Percentiles rank a stretch among this genome's conserved stretches.
These are phyloP conservation scores for Chaetogeoica ovagalla DNA, from an alignment of 2,888 invertebrate genomes.

Conservation along the genomic window DNA sequence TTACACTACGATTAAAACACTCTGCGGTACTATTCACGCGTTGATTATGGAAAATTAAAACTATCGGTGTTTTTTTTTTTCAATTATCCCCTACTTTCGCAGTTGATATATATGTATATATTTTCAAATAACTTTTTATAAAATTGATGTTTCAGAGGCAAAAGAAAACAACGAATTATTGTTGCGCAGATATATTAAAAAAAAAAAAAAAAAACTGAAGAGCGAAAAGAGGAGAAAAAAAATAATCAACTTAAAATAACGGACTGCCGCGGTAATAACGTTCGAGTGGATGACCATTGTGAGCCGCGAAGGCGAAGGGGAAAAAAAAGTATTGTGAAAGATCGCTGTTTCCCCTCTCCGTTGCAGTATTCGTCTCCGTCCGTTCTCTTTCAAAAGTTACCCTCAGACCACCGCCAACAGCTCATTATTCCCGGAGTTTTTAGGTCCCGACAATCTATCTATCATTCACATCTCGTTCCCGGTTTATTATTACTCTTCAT, in stretches of 20 bases:
- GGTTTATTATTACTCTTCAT: constrained; percentile 4
- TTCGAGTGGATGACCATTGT: constrained; percentile 41
- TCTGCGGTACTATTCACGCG: no score
- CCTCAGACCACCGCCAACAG: constrained; percentile 39
- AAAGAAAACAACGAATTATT: no score
- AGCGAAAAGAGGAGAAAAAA: neutral
- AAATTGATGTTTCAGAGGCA: no score
- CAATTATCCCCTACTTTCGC: no score
- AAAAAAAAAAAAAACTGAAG: neutral
- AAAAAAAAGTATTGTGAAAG: constrained; percentile 28
- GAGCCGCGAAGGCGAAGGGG: neutral
- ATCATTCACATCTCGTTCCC: constrained; percentile 33
- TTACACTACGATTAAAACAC: no score
- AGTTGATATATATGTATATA: no score
- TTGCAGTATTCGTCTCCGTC: neutral
- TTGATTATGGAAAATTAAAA: no score
- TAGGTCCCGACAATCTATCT: constrained; percentile 39
- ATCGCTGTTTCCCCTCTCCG: constrained; percentile 29
- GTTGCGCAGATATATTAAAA: neutral
- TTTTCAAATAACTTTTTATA: no score
- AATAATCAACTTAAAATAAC: constrained; percentile 45
- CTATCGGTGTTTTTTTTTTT: no score
- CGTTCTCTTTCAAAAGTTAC: constrained; percentile 37
- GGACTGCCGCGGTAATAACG: neutral
- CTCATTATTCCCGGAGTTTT: constrained; percentile 46